Evolutionary conservation across 2,113 vertebrate species (phyloP).

Genomic region (Sigmodon hispidus): DNA sequence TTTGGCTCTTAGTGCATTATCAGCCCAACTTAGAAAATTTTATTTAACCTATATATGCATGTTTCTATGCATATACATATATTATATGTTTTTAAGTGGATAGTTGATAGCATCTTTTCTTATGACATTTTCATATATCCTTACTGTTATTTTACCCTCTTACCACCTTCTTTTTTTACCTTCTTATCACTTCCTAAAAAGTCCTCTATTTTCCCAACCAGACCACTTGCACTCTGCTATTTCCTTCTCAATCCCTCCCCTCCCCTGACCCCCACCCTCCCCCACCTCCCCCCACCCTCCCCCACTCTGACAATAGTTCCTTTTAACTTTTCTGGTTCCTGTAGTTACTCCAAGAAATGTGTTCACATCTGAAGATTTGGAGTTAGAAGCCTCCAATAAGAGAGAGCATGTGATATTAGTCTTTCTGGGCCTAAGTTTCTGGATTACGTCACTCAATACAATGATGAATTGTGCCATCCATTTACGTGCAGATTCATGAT

Average conservation of each 20-base stretch:
- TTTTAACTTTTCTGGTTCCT: background rate
- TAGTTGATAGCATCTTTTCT: background rate
- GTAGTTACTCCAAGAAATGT: background rate
- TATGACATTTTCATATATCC: background rate
- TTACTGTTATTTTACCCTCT: background rate
- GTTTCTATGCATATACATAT: background rate
- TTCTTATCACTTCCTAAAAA: background rate
- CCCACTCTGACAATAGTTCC: background rate
- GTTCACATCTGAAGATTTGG: background rate
- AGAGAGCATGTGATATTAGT: background rate
- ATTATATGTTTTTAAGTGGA: background rate
- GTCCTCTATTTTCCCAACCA: background rate
- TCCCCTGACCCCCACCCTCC: too few species aligned
- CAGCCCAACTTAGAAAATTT: background rate
- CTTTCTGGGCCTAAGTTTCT: background rate
- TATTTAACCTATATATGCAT: background rate
- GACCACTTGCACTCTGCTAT: background rate
- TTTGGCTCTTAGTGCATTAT: background rate
- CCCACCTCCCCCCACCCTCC: too few species aligned
- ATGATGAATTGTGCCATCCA: background rate
- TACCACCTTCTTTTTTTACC: background rate
- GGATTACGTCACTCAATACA: background rate
- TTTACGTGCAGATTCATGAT: background rate
- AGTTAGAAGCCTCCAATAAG: background rate
- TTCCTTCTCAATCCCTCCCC: background rate